Evolutionary conservation across 2,797 vertebrate species (phyloP).

Genomic region (Ctenochaetus hawaiiensis): DNA sequence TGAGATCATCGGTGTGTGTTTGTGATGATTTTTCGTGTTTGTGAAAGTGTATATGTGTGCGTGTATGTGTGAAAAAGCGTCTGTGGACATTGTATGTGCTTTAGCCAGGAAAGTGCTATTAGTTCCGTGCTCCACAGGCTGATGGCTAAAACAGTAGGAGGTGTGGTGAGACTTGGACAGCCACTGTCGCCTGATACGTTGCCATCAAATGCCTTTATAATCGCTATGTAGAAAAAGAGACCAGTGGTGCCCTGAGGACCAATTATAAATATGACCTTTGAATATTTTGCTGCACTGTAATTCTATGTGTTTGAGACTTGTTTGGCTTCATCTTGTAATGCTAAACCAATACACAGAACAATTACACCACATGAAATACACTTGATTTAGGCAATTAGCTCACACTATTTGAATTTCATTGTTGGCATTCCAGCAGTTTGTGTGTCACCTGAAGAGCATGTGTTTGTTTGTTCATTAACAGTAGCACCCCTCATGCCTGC

Average conservation of each 20-base stretch:
- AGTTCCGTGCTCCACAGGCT: constrained; percentile 57
- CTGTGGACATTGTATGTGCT: constrained; percentile 43
- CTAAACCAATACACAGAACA: constrained; percentile 18
- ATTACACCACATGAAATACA: not conserved
- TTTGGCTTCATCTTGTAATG: constrained; percentile 4
- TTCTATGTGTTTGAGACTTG: not conserved
- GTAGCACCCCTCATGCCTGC: constrained; percentile 7
- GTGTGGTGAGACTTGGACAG: constrained; percentile 72
- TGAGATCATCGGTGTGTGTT: constrained; percentile 64
- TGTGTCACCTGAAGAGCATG: not conserved
- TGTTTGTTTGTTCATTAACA: not conserved
- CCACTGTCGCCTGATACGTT: constrained; percentile 65
- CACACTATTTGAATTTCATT: constrained; percentile 2
- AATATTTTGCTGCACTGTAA: constrained; percentile 21
- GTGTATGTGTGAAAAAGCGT: constrained; percentile 15
- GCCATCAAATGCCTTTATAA: constrained; percentile 60
- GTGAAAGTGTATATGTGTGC: not conserved
- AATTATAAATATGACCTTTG: constrained; percentile 20
- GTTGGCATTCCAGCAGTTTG: not conserved
- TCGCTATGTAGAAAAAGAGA: constrained; percentile 41
- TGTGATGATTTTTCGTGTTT: constrained; percentile 47
- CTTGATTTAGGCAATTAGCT: constrained; percentile 6
- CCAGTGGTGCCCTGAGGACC: constrained; percentile 19
- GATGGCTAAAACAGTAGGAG: constrained; percentile 77
- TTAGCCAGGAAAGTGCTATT: constrained; percentile 69